Evolutionary conservation across 2,113 vertebrate species (phyloP).

Genomic region (Coptodon bakossiorum): DNA sequence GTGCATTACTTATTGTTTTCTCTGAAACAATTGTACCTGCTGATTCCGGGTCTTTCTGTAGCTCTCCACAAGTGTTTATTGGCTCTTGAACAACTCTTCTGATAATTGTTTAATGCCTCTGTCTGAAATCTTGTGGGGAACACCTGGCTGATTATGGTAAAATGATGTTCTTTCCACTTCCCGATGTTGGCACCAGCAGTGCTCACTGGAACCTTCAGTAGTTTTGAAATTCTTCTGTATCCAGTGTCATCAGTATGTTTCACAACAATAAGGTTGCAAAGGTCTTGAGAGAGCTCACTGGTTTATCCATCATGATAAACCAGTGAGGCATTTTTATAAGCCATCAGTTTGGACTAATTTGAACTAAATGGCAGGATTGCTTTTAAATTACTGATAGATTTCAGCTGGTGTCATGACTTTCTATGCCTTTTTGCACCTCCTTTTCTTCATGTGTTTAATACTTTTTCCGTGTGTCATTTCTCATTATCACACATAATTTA

Average conservation of each 20-base stretch:
- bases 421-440: neutral
- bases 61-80: neutral
- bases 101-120: neutral
- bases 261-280: neutral
- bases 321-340: neutral
- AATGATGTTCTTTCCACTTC: neutral
- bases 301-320: neutral
- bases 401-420: neutral
- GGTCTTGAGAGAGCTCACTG: neutral
- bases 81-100: neutral
- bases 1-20: neutral
- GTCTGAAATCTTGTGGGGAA: neutral
- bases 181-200: neutral
- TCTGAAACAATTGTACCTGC: neutral
- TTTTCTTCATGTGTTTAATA: neutral
- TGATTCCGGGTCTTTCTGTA: neutral
- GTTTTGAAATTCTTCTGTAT: neutral
- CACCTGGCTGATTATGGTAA: neutral
- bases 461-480: neutral
- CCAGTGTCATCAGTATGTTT: neutral
- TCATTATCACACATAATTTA: neutral
- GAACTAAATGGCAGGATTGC: neutral
- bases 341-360: neutral
- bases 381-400: neutral
- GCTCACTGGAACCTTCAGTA: neutral